A percentile compares a stretch with the other conserved stretches of the same genome.
Conservation (phyloP, 1,140 invertebrate genomes). For the Lanistes nyassanus region DNA sequence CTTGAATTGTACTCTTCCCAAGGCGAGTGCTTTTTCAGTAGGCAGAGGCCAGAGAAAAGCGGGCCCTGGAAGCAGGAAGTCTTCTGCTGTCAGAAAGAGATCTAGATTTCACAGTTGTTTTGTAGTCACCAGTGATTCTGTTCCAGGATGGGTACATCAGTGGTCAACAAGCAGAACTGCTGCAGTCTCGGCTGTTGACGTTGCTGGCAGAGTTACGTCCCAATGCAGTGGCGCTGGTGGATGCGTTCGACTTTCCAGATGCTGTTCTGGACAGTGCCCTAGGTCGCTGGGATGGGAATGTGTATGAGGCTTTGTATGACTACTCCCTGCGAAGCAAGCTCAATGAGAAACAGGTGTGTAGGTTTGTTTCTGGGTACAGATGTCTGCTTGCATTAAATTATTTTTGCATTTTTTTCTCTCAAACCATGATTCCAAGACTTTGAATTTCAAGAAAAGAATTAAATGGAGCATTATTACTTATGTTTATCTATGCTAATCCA, state of each 20-base stretch:
- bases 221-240: constrained; percentile 89
- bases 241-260: constrained; percentile 90
- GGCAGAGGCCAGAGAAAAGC: too few species aligned
- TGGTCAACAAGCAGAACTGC: constrained; percentile 73
- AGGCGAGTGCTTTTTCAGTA: neutral
- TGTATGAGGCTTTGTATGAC: constrained; percentile 87
- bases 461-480: too few species aligned
- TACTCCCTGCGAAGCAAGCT: constrained; percentile 87
- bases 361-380: too few species aligned
- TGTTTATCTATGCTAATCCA: too few species aligned
- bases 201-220: constrained; percentile 79
- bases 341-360: constrained; percentile 75
- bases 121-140: neutral
- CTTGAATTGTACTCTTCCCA: neutral
- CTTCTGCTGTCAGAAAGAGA: neutral
- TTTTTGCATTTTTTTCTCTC: too few species aligned
- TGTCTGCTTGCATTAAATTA: too few species aligned
- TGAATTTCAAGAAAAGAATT: too few species aligned
- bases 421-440: neutral
- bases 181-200: constrained; percentile 76
- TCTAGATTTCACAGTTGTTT: neutral
- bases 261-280: constrained; percentile 83
- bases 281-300: constrained; percentile 89
- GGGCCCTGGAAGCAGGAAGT: too few species aligned
- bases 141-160: constrained; percentile 52